Conservation (phyloP, 2,888 invertebrate genomes). For the Philereme transversata region DNA sequence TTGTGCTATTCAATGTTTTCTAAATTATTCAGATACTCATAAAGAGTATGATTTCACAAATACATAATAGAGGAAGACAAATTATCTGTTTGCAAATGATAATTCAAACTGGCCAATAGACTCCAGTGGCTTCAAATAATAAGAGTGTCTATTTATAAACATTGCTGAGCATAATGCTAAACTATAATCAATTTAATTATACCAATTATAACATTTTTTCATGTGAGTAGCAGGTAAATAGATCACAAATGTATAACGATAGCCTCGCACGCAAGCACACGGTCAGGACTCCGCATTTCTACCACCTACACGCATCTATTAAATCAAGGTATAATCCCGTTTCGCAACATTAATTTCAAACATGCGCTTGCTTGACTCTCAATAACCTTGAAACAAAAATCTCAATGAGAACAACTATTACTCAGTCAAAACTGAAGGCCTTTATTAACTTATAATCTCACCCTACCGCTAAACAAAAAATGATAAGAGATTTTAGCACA, state of each 20-base stretch:
- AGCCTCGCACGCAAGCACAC: constrained; percentile 3
- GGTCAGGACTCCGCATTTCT: constrained; percentile 37
- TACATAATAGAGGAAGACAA: too few relatives aligned
- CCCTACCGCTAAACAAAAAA: background rate
- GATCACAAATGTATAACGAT: constrained; percentile 3
- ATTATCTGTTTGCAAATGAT: too few relatives aligned
- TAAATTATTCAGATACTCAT: too few relatives aligned
- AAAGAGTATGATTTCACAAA: too few relatives aligned
- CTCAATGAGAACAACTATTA: constrained; percentile 17
- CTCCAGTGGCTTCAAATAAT: too few relatives aligned
- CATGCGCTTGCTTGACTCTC: constrained; percentile 59
- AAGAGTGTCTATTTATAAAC: too few relatives aligned
- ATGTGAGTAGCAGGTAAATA: background rate
- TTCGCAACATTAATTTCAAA: constrained; percentile 64
- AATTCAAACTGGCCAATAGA: too few relatives aligned
- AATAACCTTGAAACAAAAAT: constrained; percentile 74
- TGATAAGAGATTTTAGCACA: constrained; percentile 3
- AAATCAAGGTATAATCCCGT: constrained; percentile 62
- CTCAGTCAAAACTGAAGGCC: constrained; percentile 5
- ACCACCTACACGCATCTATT: constrained; percentile 56
- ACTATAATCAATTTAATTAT: too few relatives aligned
- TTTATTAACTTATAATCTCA: background rate
- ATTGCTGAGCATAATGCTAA: too few relatives aligned
- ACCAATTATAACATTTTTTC: background rate
- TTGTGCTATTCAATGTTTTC: too few relatives aligned